phyloP scores from a whole-genome alignment of 2,113 vertebrate species.

The Carassius carassius region DNA sequence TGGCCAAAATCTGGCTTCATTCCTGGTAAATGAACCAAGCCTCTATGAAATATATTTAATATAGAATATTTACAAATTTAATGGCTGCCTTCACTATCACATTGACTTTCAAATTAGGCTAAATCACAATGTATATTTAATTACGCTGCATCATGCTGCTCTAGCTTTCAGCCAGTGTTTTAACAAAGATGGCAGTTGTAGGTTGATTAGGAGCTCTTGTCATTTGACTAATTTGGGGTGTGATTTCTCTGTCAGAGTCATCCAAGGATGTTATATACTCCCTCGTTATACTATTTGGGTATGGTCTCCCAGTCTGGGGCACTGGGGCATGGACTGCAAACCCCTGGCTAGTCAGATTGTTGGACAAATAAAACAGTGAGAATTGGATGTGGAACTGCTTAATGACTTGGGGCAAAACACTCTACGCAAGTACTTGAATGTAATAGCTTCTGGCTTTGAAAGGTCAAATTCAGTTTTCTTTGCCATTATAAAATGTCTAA shows the following conservation, averaged over 20 bases:
- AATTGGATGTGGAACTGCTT: background rate
- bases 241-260: conserved; percentile 4
- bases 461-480: background rate
- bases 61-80: background rate
- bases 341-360: background rate
- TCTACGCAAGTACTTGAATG: background rate
- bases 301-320: background rate
- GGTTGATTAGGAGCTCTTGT: conserved; percentile 24
- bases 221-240: background rate
- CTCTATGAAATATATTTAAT: background rate
- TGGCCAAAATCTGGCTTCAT: background rate
- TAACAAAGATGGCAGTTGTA: background rate
- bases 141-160: background rate
- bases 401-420: conserved; percentile 15
- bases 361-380: conserved; percentile 2
- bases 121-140: background rate
- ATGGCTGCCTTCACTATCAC: background rate
- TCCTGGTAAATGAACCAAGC: background rate
- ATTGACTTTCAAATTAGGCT: background rate
- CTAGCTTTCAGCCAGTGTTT: background rate
- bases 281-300: background rate
- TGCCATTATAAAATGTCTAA: background rate
- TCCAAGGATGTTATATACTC: conserved; percentile 1
- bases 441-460: background rate
- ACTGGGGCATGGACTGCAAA: background rate